phyloP scores from a whole-genome alignment of 2,888 invertebrate species.

The Actias luna region DNA sequence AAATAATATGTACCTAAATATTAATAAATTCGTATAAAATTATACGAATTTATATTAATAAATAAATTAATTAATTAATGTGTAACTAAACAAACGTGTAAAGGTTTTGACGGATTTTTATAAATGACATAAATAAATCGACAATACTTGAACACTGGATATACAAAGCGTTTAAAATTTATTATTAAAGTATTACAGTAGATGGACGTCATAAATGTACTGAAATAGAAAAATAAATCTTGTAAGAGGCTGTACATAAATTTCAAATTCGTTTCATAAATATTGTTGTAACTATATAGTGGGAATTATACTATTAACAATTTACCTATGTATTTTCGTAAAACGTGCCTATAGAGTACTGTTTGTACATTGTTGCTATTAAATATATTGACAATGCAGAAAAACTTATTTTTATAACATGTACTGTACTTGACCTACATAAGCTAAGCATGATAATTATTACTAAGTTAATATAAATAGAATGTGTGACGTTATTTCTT shows the following conservation, averaged over 20 bases:
- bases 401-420: background rate
- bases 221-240: background rate
- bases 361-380: background rate
- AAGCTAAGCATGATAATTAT: conserved; percentile 18
- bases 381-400: conserved; percentile 7
- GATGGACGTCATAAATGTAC: background rate
- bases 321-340: conserved; percentile 2
- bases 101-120: background rate
- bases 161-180: background rate
- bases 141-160: background rate
- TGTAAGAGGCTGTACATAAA: background rate
- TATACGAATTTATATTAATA: too few species aligned
- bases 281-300: background rate
- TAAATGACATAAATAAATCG: background rate
- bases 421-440: background rate
- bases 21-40: too few species aligned
- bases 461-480: background rate
- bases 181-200: background rate
- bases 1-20: too few species aligned
- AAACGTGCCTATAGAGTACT: background rate
- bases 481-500: background rate
- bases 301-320: background rate
- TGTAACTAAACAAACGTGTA: background rate
- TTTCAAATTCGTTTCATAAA: background rate
- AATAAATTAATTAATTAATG: too few species aligned